phyloP scores from a whole-genome alignment of 2,797 vertebrate species.

The Thamnophis elegans region DNA sequence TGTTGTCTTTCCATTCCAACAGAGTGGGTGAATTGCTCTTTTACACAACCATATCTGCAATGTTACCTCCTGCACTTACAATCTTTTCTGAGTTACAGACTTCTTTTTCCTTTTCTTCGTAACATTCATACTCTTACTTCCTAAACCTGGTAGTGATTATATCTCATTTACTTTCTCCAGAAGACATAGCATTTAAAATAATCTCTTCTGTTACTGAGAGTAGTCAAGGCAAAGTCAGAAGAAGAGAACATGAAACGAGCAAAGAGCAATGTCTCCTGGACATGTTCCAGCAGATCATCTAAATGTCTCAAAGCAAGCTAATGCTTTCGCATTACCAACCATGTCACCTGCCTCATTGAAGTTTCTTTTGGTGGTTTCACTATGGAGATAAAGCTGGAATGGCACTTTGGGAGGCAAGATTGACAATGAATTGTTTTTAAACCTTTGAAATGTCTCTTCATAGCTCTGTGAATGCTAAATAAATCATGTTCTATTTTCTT shows the following conservation, averaged over 20 bases:
- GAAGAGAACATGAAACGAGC: constrained; percentile 4
- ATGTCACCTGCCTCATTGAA: constrained; percentile 7
- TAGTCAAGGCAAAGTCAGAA: constrained; percentile 1
- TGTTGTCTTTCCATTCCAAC: background rate
- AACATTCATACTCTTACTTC: background rate
- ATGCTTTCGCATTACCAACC: constrained; percentile 18
- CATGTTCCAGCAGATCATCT: constrained; percentile 2
- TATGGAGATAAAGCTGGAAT: constrained; percentile 24
- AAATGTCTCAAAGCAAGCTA: constrained; percentile 5
- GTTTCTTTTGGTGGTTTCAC: background rate
- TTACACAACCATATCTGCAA: background rate
- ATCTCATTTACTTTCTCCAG: background rate
- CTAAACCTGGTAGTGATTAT: background rate
- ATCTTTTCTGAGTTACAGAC: background rate
- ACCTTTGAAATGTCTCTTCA: constrained; percentile 4
- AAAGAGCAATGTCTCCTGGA: background rate
- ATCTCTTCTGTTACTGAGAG: background rate
- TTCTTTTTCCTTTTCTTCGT: background rate
- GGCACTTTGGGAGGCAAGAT: constrained; percentile 20
- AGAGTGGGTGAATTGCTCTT: background rate
- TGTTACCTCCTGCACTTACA: background rate
- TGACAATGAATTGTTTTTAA: constrained; percentile 21
- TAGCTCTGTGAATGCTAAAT: constrained; percentile 10
- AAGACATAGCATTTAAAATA: background rate
- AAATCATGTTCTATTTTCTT: background rate